Evolutionary conservation across 2,797 vertebrate species (phyloP).

Genomic region (Apogon talboti): DNA sequence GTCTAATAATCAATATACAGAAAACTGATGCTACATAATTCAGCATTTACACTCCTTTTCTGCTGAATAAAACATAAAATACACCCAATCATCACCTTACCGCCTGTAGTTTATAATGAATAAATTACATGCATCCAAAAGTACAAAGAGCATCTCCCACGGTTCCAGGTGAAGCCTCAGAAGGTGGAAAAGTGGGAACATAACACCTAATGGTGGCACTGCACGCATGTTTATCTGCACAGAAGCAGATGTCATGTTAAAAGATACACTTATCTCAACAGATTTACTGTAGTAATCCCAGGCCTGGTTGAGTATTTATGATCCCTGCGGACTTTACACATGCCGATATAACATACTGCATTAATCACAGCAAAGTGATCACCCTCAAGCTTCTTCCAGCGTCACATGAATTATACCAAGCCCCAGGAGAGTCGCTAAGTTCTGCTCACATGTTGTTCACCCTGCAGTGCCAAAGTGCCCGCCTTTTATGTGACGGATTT

Average conservation of each 20-base stretch:
- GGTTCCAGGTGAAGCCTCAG: constrained; percentile 19
- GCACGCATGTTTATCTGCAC: background rate
- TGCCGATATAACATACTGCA: constrained; percentile 3
- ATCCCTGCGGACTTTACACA: constrained; percentile 33
- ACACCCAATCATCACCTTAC: background rate
- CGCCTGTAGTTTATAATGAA: no score
- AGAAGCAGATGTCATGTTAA: constrained; percentile 13
- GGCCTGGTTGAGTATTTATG: constrained; percentile 29
- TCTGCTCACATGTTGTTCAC: constrained; percentile 18
- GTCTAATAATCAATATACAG: constrained; percentile 29
- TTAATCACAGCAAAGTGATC: constrained; percentile 12
- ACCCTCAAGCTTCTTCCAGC: constrained; percentile 6
- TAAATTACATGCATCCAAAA: background rate
- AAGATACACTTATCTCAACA: constrained; percentile 7
- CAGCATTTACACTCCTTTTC: constrained; percentile 8
- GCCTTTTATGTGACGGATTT: constrained; percentile 18
- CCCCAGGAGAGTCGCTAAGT: constrained; percentile 1
- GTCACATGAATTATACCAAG: constrained; percentile 20
- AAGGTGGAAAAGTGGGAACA: constrained; percentile 22
- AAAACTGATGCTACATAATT: constrained; percentile 31
- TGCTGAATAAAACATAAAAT: constrained; percentile 30
- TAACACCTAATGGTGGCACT: constrained; percentile 9
- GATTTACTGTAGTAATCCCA: constrained; percentile 21
- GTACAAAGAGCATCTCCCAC: background rate
- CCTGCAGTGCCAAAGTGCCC: constrained; percentile 5